These are phyloP conservation scores for Florisuga fusca DNA, from an alignment of 2,797 vertebrate genomes.

Conservation along the genomic window DNA sequence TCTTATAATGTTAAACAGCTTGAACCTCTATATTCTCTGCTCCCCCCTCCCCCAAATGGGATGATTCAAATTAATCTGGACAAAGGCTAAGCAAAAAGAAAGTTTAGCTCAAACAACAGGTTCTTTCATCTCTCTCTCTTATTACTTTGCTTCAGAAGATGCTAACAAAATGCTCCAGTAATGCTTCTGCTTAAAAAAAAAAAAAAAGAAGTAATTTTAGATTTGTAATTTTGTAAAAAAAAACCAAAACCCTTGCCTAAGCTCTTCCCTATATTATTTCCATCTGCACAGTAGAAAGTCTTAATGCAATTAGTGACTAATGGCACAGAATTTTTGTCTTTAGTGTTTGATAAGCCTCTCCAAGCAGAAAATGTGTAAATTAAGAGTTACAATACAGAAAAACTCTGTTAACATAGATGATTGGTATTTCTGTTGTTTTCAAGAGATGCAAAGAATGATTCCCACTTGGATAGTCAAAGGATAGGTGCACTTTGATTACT, in stretches of 20 bases:
- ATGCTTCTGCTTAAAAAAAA: not conserved
- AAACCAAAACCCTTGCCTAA: not conserved
- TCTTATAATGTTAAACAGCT: not conserved
- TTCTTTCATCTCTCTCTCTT: not conserved
- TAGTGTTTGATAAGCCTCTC: not conserved
- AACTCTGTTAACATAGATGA: not conserved
- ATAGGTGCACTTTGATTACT: not conserved
- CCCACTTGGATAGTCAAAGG: not conserved
- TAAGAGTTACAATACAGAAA: not conserved
- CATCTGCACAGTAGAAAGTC: not conserved
- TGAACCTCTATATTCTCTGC: not conserved
- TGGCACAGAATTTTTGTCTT: not conserved
- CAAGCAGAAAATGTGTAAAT: not conserved
- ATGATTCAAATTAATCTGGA: not conserved
- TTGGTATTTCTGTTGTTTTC: not conserved
- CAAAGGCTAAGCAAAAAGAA: not conserved
- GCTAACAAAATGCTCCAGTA: not conserved
- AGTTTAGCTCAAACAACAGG: not conserved
- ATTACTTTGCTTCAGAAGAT: not conserved
- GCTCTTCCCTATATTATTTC: not conserved
- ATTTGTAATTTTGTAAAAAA: not conserved
- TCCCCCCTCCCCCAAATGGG: not conserved
- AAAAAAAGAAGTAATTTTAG: not conserved
- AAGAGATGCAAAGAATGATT: not conserved
- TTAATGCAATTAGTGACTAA: slow-evolving; percentile 9